These are phyloP conservation scores for Drosophila incognita DNA, from an alignment of 2,888 invertebrate genomes.

Conservation along the genomic window DNA sequence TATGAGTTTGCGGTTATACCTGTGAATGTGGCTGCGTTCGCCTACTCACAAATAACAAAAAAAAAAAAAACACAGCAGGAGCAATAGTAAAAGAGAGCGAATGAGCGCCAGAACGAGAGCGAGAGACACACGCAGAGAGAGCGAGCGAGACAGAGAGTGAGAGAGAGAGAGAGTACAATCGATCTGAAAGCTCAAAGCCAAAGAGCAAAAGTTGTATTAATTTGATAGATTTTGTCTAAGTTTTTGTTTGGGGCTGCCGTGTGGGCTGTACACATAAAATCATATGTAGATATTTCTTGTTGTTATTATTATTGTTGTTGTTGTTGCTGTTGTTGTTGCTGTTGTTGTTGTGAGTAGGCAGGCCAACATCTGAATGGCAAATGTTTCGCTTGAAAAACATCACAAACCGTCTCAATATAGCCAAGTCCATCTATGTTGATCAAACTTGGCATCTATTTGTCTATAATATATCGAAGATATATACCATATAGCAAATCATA, in stretches of 20 bases:
- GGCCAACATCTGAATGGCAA: slow-evolving; percentile 36
- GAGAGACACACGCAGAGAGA: background rate
- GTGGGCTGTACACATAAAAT: slow-evolving; percentile 55
- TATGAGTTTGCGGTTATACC: slow-evolving; percentile 18
- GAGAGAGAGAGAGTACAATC: slow-evolving; percentile 1
- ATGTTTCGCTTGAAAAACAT: slow-evolving; percentile 3
- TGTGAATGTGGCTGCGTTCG: slow-evolving; percentile 35
- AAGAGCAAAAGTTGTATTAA: slow-evolving; percentile 46
- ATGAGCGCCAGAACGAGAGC: background rate
- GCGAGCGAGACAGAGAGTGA: background rate
- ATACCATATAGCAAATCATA: background rate
- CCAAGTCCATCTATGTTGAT: background rate
- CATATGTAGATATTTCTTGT: slow-evolving; percentile 1
- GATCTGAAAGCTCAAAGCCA: slow-evolving; percentile 22
- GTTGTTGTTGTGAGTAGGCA: slow-evolving; percentile 41
- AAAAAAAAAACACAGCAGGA: background rate
- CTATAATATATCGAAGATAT: background rate
- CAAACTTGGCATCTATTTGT: background rate
- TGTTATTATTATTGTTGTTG: background rate
- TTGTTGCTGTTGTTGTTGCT: slow-evolving; percentile 1
- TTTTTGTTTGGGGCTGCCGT: slow-evolving; percentile 36
- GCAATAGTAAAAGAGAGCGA: background rate
- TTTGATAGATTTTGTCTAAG: slow-evolving; percentile 19
- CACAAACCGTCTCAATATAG: background rate
- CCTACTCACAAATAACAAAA: slow-evolving; percentile 39